phyloP scores from a whole-genome alignment of 2,797 vertebrate species.

The Apogon talboti region DNA sequence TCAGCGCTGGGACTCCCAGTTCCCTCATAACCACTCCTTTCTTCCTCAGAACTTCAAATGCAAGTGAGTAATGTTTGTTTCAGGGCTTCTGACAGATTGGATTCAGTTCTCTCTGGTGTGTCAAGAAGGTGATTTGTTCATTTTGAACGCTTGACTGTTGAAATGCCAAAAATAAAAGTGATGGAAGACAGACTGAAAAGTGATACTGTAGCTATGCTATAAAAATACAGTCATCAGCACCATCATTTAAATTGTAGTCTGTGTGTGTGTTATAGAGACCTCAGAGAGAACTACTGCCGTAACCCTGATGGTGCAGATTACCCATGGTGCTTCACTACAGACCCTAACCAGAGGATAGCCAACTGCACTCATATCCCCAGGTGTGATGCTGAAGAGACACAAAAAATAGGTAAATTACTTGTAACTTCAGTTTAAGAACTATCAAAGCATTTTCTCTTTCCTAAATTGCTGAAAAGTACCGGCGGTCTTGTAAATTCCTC shows the following conservation, averaged over 20 bases:
- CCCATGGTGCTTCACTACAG: slow-evolving; percentile 97
- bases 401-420: slow-evolving; percentile 75
- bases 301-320: slow-evolving; percentile 95
- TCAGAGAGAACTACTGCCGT: slow-evolving; percentile 95
- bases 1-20: slow-evolving; percentile 94
- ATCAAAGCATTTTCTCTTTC: not conserved
- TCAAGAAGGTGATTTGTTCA: slow-evolving; percentile 4
- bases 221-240: slow-evolving; percentile 30
- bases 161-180: slow-evolving; percentile 17
- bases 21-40: slow-evolving; percentile 93
- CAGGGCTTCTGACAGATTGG: slow-evolving; percentile 2
- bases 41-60: slow-evolving; percentile 95
- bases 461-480: slow-evolving; percentile 6
- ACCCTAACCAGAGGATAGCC: slow-evolving; percentile 91
- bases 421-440: not conserved
- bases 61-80: slow-evolving; percentile 89
- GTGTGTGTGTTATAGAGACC: slow-evolving; percentile 85
- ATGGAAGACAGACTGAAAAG: slow-evolving; percentile 4
- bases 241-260: slow-evolving; percentile 67
- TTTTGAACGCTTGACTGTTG: slow-evolving; percentile 27
- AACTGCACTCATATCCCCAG: slow-evolving; percentile 95
- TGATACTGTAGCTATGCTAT: not conserved
- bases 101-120: slow-evolving; percentile 2
- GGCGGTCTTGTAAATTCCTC: slow-evolving; percentile 11
- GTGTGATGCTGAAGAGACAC: slow-evolving; percentile 82